These are phyloP conservation scores for Chionoecetes opilio DNA, from an alignment of 1,140 invertebrate species.

Conservation along the genomic window DNA sequence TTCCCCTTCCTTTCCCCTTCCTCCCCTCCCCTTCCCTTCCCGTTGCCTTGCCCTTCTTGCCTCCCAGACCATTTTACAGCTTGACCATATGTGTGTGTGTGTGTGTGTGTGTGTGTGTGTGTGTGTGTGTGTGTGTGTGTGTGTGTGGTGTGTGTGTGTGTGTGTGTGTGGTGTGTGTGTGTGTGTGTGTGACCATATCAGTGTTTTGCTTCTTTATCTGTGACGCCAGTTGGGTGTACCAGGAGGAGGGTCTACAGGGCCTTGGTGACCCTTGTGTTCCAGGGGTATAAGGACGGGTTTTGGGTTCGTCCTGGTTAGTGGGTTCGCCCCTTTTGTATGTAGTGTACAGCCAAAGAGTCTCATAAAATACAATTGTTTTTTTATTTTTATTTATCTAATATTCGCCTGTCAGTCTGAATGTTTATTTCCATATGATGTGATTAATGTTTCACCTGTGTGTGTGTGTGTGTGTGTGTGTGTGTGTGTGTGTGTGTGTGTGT, in stretches of 20 bases:
- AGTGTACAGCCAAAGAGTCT: background rate
- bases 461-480: too few relatives aligned
- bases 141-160: too few relatives aligned
- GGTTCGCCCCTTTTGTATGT: background rate
- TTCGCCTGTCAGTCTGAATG: background rate
- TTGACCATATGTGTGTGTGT: background rate
- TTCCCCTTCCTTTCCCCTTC: background rate
- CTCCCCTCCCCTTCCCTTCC: background rate
- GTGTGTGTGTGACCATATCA: background rate
- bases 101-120: too few relatives aligned
- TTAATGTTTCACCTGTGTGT: background rate
- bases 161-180: too few relatives aligned
- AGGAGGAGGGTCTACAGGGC: background rate
- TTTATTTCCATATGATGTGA: background rate
- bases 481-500: too few relatives aligned
- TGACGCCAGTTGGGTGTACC: background rate
- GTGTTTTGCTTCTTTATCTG: slow-evolving; percentile 5
- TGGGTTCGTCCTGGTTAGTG: background rate
- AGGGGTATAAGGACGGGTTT: background rate
- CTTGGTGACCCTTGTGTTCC: background rate
- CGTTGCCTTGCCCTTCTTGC: background rate
- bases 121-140: too few relatives aligned
- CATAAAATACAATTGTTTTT: background rate
- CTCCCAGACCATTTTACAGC: background rate
- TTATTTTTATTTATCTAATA: background rate